Evolutionary conservation across 2,797 vertebrate species (phyloP).

Genomic region (Acridotheres tristis): DNA sequence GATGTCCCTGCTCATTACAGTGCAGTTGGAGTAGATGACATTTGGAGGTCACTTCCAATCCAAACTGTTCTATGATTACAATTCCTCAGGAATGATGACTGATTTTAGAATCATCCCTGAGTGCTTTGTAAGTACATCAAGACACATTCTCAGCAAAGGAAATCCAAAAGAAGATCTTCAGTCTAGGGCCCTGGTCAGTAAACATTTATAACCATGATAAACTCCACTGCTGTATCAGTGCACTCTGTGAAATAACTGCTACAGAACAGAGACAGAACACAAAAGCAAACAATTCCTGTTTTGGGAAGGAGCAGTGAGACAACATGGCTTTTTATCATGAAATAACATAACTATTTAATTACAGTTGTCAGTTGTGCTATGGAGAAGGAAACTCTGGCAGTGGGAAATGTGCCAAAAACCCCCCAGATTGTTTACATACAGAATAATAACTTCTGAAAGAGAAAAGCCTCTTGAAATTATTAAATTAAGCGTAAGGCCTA

Average conservation of each 20-base stretch:
- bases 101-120: neutral
- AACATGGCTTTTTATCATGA: neutral
- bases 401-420: neutral
- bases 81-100: neutral
- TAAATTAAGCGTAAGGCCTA: neutral
- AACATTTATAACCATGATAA: neutral
- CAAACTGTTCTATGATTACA: neutral
- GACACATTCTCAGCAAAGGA: neutral
- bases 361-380: neutral
- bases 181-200: neutral
- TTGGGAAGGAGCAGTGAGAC: neutral
- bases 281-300: neutral
- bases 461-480: neutral
- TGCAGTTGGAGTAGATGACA: neutral
- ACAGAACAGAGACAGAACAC: neutral
- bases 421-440: neutral
- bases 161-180: neutral
- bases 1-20: neutral
- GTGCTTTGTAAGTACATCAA: neutral
- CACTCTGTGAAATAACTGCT: neutral
- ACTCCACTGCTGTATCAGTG: neutral
- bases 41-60: neutral
- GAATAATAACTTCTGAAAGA: neutral
- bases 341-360: neutral
- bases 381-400: neutral